Conservation (phyloP, 1,140 invertebrate species). For the Cataglyphis hispanica region DNA sequence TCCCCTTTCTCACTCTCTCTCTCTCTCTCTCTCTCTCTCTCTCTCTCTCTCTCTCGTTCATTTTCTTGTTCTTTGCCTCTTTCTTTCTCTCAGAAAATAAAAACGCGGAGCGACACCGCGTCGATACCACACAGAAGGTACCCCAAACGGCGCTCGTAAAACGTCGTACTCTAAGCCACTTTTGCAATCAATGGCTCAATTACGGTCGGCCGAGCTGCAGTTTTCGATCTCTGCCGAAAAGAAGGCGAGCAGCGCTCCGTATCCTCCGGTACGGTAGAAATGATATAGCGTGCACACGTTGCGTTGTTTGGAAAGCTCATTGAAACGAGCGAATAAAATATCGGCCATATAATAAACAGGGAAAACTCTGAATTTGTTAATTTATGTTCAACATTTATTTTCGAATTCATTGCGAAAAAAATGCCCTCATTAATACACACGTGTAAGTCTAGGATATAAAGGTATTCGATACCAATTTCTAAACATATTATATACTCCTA, state of each 20-base stretch:
- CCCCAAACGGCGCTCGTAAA: conserved; percentile 68
- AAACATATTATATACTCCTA: neutral
- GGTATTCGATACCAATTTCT: neutral
- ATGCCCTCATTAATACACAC: neutral
- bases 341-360: neutral
- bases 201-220: conserved; percentile 47
- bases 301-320: neutral
- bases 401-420: neutral
- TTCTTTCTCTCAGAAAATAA: conserved; percentile 38
- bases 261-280: neutral
- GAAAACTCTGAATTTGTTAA: neutral
- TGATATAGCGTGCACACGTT: conserved; percentile 4
- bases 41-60: neutral
- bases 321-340: neutral
- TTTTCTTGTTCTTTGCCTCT: neutral
- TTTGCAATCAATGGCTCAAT: conserved; percentile 74
- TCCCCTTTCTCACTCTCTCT: neutral
- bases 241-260: neutral
- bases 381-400: neutral
- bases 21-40: neutral
- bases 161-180: conserved; percentile 63
- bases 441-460: neutral
- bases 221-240: conserved; percentile 42
- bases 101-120: conserved; percentile 39
- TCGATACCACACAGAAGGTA: conserved; percentile 49